These are phyloP conservation scores for Brachyalestes nurse DNA, from an alignment of 2,797 vertebrate genomes.

Conservation along the genomic window DNA sequence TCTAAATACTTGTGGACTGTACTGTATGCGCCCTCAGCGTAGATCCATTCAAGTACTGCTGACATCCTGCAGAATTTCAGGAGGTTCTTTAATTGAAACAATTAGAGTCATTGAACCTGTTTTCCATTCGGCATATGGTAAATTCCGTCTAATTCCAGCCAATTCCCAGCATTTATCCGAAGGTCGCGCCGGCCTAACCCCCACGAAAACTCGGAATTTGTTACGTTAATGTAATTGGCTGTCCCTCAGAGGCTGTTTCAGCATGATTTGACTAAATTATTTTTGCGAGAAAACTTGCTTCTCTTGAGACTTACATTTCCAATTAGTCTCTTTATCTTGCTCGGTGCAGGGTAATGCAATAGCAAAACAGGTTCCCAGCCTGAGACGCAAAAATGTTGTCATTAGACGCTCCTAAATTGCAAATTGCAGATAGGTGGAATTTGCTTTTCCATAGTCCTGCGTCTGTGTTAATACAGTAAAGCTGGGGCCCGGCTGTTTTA, in stretches of 20 bases:
- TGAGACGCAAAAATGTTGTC: slow-evolving; percentile 47
- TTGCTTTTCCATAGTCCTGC: slow-evolving; percentile 24
- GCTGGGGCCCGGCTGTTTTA: slow-evolving; percentile 17
- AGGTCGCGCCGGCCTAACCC: not conserved
- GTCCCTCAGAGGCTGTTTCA: slow-evolving; percentile 16
- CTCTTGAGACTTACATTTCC: slow-evolving; percentile 43
- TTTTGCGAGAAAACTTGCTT: slow-evolving; percentile 26
- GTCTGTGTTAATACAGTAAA: slow-evolving; percentile 53
- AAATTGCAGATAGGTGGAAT: slow-evolving; percentile 51
- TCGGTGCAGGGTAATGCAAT: slow-evolving; percentile 43
- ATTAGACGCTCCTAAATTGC: slow-evolving; percentile 54
- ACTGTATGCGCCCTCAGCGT: too few species aligned
- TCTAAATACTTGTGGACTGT: too few species aligned
- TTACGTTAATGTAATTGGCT: not conserved
- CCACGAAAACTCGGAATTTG: not conserved
- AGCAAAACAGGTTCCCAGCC: slow-evolving; percentile 49
- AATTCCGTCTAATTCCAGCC: not conserved
- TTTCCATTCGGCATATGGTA: too few species aligned
- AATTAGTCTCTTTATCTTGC: slow-evolving; percentile 61
- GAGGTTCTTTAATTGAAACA: slow-evolving; percentile 1
- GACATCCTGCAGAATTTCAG: not conserved
- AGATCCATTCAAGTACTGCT: not conserved
- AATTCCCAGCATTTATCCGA: not conserved
- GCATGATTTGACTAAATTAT: slow-evolving; percentile 1
- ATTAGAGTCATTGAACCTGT: not conserved